A percentile compares a stretch with the other conserved stretches of the same genome.
Evolutionary conservation across 2,113 vertebrate species (phyloP).

Genomic region (Melozone crissalis): DNA sequence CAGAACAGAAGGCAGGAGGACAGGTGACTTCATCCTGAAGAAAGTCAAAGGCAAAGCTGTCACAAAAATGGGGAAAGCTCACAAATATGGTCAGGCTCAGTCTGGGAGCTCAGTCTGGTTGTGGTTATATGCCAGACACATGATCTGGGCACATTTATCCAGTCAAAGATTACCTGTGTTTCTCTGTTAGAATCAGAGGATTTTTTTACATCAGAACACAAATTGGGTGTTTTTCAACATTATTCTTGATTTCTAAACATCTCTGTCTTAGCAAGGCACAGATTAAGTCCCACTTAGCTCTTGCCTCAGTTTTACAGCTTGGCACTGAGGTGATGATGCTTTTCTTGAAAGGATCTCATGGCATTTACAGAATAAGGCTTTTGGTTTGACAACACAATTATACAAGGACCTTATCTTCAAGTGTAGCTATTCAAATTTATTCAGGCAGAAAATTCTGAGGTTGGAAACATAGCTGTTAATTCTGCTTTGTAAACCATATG

Average conservation of each 20-base stretch:
- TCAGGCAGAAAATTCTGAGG: not conserved
- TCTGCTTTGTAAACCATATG: not conserved
- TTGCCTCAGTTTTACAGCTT: not conserved
- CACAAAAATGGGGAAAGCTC: not conserved
- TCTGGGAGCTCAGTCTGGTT: not conserved
- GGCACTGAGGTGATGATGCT: no score
- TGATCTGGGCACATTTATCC: accelerated
- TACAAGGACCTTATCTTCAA: not conserved
- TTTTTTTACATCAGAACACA: not conserved
- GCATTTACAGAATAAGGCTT: not conserved
- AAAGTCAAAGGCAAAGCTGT: not conserved
- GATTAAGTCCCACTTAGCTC: not conserved
- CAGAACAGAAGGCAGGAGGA: not conserved
- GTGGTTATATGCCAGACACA: not conserved
- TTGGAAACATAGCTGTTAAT: not conserved
- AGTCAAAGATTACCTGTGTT: not conserved
- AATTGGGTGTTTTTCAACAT: not conserved
- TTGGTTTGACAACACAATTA: not conserved
- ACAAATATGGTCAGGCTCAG: not conserved
- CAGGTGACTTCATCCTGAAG: not conserved
- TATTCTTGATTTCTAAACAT: not conserved
- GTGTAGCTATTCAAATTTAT: not conserved
- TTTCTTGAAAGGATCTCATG: not conserved
- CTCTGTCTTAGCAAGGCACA: not conserved
- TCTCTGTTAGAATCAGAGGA: not conserved